Evolutionary conservation across 2,797 vertebrate species (phyloP).

Genomic region (Malacoctenus gilli): DNA sequence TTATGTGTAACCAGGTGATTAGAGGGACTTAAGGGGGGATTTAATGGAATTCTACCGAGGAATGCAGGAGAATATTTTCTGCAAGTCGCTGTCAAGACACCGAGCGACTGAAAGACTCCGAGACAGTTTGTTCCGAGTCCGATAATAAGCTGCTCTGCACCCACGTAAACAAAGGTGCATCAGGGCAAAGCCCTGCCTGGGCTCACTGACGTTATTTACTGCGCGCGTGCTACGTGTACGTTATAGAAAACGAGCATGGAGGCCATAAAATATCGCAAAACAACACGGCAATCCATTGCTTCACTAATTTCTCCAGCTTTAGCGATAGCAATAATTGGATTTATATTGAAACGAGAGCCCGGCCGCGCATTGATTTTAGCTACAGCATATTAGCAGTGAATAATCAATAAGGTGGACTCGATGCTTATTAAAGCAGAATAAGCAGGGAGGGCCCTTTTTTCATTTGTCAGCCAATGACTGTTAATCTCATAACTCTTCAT

Average conservation of each 20-base stretch:
- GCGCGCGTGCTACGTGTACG: conserved; percentile 10
- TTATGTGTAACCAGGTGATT: conserved; percentile 84
- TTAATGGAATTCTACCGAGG: conserved; percentile 70
- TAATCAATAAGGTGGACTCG: conserved; percentile 80
- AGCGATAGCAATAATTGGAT: conserved; percentile 78
- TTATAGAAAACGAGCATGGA: conserved; percentile 26
- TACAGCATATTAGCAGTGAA: conserved; percentile 82
- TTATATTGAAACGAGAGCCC: conserved; percentile 77
- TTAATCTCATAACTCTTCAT: conserved; percentile 75
- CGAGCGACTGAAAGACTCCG: conserved; percentile 1
- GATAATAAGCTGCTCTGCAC: conserved; percentile 1
- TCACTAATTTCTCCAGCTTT: conserved; percentile 65
- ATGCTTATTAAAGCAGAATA: conserved; percentile 77
- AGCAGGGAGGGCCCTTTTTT: conserved; percentile 64
- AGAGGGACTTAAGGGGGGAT: conserved; percentile 83
- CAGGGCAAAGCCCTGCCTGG: neutral
- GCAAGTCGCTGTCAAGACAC: conserved; percentile 25
- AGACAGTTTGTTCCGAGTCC: neutral
- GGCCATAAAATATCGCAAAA: conserved; percentile 53
- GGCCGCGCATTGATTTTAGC: conserved; percentile 76
- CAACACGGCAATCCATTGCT: conserved; percentile 56
- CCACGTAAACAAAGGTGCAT: conserved; percentile 3
- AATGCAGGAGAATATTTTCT: conserved; percentile 60
- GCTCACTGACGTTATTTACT: conserved; percentile 9
- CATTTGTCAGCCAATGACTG: conserved; percentile 72